These are phyloP conservation scores for Xenentodon cancila DNA, from an alignment of 2,797 vertebrate species.

Conservation along the genomic window DNA sequence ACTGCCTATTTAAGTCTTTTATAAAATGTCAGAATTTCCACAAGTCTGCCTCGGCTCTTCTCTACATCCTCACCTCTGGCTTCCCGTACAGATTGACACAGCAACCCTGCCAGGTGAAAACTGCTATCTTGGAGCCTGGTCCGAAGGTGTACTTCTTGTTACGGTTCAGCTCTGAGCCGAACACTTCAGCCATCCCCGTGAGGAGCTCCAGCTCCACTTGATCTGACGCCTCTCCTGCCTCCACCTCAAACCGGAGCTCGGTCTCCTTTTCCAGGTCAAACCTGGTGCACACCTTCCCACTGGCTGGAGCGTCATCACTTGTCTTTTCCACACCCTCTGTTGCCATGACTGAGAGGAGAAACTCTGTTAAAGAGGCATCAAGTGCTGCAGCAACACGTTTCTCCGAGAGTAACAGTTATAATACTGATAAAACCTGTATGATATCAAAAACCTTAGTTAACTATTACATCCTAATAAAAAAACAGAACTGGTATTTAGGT, in stretches of 20 bases:
- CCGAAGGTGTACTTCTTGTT: slow-evolving; percentile 98
- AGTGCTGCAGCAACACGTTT: neutral
- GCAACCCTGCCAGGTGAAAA: slow-evolving; percentile 99
- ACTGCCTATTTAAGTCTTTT: neutral
- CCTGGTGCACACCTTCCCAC: slow-evolving; percentile 71
- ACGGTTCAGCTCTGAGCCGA: slow-evolving; percentile 94
- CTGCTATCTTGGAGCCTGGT: slow-evolving; percentile 93
- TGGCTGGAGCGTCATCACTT: slow-evolving; percentile 70
- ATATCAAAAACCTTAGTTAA: too few species aligned
- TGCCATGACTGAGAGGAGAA: slow-evolving; percentile 69
- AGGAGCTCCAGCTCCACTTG: slow-evolving; percentile 92
- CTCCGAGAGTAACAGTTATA: neutral
- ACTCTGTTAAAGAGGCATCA: slow-evolving; percentile 4
- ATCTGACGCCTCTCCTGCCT: slow-evolving; percentile 83
- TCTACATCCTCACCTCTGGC: slow-evolving; percentile 84
- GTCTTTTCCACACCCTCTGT: slow-evolving; percentile 76
- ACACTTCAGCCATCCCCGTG: slow-evolving; percentile 93
- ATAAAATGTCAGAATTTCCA: neutral
- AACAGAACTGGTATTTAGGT: neutral
- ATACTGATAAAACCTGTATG: neutral
- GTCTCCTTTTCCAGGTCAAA: slow-evolving; percentile 97
- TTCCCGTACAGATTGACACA: slow-evolving; percentile 92
- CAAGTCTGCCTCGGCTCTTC: slow-evolving; percentile 2
- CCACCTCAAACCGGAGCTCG: slow-evolving; percentile 96
- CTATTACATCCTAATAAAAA: neutral